Conservation (phyloP, 92 coral and sea anemone genomes). For the Nematostella vectensis region DNA sequence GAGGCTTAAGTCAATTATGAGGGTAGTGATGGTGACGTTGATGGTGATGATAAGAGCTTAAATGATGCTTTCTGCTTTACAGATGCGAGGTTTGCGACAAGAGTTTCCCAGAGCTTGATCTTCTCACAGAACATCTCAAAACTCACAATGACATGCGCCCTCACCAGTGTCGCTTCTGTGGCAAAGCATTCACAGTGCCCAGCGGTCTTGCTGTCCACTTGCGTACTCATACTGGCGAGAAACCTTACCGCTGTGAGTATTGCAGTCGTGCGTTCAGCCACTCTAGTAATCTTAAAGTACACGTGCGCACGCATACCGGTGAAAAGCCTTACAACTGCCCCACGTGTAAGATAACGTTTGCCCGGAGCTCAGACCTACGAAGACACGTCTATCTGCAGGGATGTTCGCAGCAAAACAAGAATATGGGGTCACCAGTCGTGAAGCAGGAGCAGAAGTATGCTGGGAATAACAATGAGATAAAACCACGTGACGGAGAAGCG, state of each 20-base stretch:
- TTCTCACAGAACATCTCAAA: slow-evolving; percentile 15
- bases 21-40: no score
- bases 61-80: no score
- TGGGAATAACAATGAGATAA: no score
- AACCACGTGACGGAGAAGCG: no score
- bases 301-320: slow-evolving; percentile 32
- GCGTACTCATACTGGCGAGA: slow-evolving; percentile 28
- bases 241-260: slow-evolving; percentile 23
- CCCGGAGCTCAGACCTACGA: slow-evolving; percentile 32
- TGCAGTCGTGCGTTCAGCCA: slow-evolving; percentile 35
- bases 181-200: slow-evolving; percentile 24
- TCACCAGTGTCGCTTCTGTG: slow-evolving; percentile 23
- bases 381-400: slow-evolving; percentile 30
- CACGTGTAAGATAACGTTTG: slow-evolving; percentile 24
- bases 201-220: slow-evolving; percentile 29
- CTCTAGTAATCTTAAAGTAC: slow-evolving; percentile 29
- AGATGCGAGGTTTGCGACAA: slow-evolving; percentile 38
- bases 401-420: slow-evolving; percentile 9
- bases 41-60: no score
- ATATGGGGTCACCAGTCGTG: no score
- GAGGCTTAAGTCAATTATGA: no score
- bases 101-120: slow-evolving; percentile 12
- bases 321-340: slow-evolving; percentile 30
- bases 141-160: slow-evolving; percentile 33
- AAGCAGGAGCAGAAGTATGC: no score